Percentiles rank a stretch among this genome's conserved stretches.
These are phyloP conservation scores for Ibycter americanus DNA, from an alignment of 2,797 vertebrate species.

Conservation along the genomic window DNA sequence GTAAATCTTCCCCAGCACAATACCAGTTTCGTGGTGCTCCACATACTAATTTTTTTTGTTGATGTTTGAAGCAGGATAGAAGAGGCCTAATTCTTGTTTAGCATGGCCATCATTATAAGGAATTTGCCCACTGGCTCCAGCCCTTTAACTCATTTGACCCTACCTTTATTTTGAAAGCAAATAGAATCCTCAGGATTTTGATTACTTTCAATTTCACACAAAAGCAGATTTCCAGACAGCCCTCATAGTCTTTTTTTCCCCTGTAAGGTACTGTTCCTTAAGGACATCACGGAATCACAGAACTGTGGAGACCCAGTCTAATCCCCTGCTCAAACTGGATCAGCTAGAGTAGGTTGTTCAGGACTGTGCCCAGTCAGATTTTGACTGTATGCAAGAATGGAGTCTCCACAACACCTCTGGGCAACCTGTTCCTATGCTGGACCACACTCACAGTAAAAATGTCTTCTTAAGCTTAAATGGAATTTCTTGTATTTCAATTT, in stretches of 20 bases:
- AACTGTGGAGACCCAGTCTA: not conserved
- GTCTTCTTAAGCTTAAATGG: not conserved
- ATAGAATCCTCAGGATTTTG: not conserved
- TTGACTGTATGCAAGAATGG: not conserved
- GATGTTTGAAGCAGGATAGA: not conserved
- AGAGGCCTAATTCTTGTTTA: not conserved
- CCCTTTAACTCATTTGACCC: not conserved
- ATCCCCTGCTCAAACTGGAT: not conserved
- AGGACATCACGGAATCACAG: not conserved
- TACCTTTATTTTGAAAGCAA: not conserved
- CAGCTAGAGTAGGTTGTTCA: not conserved
- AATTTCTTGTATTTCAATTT: not conserved
- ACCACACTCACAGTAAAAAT: not conserved
- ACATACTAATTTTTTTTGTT: not conserved
- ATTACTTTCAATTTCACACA: not conserved
- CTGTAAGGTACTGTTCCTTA: not conserved
- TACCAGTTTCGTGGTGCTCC: not conserved
- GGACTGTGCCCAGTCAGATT: not conserved
- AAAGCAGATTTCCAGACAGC: not conserved
- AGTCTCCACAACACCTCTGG: not conserved
- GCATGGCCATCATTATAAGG: not conserved
- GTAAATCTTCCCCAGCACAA: not conserved
- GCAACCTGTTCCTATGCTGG: not conserved
- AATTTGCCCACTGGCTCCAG: not conserved
- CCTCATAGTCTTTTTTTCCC: fast-evolving